Evolutionary conservation across 2,797 vertebrate species (phyloP), one percentile per base, ranked within the genome.

Genomic region (Lepilemur septentrionalis): DNA sequence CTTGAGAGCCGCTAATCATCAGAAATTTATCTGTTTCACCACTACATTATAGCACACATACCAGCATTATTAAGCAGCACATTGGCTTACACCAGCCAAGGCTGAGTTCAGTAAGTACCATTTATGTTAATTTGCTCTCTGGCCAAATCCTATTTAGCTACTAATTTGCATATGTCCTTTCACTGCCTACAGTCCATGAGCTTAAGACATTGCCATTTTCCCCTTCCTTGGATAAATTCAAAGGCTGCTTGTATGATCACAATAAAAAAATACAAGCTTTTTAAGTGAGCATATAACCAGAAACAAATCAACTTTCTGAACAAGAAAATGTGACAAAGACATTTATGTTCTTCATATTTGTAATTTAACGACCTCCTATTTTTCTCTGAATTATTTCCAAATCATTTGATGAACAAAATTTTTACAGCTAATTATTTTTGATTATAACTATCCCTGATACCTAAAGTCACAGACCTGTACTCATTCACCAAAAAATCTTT

Each of bases 361-460:
- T 50, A 82, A 63, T 92, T 73, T 93, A 93, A 84, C 93, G 48
- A 87, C 41, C 18, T 75, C 52, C 50, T 48, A 52, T 65, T 87
- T 95, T 93, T 30, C 57, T 83, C 61, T 78, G 22, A 76, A 65
- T 87, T 92, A 87, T 78, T 81, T 91, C 79, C 59, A 91, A 78
- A 84, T 86, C 82, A 70, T 5, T 15, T 89, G 23, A 72, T 59
- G 63, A 92, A 17, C 80, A 81, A 85, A 89, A 85, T 70, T 91
- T 91, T 94, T 91, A 84, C 11, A 61, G 85, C 43, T 89, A 63
- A 85, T 78, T 89, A 84, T 69, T 95, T 70, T 88, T 57, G 50
- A 46, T 79, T 83, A 96, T 11, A 91, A 88, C 91, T 84, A 79
- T 69, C 13, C 28, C 55, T 93, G 50, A 89, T 69, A 96, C 7